Evolutionary conservation across 2,888 invertebrate species (phyloP).

Genomic region (Polyommatus icarus): DNA sequence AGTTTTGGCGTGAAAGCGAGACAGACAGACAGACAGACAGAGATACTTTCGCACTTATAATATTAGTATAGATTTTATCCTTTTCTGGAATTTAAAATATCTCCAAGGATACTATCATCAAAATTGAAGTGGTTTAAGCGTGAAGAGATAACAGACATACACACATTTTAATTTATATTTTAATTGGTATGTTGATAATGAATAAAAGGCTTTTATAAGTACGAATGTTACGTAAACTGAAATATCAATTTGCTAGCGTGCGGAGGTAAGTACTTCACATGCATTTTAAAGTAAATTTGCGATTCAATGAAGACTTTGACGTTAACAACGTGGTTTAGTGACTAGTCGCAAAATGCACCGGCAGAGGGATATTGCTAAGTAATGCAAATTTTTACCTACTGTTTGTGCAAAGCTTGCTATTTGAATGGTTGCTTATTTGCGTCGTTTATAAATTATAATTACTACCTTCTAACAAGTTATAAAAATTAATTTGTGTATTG

Average conservation of each 20-base stretch:
- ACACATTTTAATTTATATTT: neutral
- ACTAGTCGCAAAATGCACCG: slow-evolving; percentile 22
- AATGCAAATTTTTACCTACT: slow-evolving; percentile 23
- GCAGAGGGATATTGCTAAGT: slow-evolving; percentile 26
- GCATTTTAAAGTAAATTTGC: slow-evolving; percentile 40
- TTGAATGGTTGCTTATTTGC: neutral
- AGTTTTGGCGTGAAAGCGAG: too few relatives aligned
- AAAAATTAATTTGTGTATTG: neutral
- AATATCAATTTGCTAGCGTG: slow-evolving; percentile 35
- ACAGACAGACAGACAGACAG: too few relatives aligned
- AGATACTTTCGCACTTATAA: too few relatives aligned
- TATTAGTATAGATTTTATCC: too few relatives aligned
- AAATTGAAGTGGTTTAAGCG: neutral
- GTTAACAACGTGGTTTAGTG: slow-evolving; percentile 39
- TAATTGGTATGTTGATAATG: neutral
- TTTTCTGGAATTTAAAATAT: neutral
- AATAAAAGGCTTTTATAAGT: neutral
- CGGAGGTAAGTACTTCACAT: slow-evolving; percentile 34
- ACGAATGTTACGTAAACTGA: slow-evolving; percentile 8
- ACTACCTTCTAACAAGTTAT: neutral
- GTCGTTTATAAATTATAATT: neutral
- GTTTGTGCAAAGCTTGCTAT: slow-evolving; percentile 10
- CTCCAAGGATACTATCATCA: neutral
- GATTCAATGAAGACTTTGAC: slow-evolving; percentile 41
- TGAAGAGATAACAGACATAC: neutral